A percentile compares a stretch with the other conserved stretches of the same genome.
Evolutionary conservation across 2,888 invertebrate species (phyloP).

Genomic region (Syrista parreyssii): DNA sequence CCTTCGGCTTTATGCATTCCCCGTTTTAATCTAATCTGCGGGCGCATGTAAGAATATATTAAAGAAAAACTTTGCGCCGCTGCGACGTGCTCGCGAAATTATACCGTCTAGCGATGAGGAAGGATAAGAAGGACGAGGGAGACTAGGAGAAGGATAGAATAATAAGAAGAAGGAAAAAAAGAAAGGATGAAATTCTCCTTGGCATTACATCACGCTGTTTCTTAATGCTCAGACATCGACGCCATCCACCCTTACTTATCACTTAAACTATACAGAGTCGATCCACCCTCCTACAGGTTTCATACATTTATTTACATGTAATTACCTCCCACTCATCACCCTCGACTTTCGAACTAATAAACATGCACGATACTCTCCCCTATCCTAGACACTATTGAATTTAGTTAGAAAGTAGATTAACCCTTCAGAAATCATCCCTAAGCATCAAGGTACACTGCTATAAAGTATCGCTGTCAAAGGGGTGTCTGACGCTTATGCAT

Average conservation of each 20-base stretch:
- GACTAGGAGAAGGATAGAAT: constrained; percentile 16
- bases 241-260: background rate
- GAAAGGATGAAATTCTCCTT: background rate
- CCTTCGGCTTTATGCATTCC: constrained; percentile 52
- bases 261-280: constrained; percentile 15
- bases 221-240: constrained; percentile 1
- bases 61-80: constrained; percentile 60
- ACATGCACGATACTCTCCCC: constrained; percentile 31
- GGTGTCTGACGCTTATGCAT: too few relatives aligned
- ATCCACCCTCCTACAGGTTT: constrained; percentile 23
- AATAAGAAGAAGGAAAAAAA: background rate
- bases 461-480: too few relatives aligned
- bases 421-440: too few relatives aligned
- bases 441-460: too few relatives aligned
- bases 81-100: constrained; percentile 55
- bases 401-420: too few relatives aligned
- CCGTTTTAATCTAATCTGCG: constrained; percentile 64
- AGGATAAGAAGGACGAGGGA: constrained; percentile 26
- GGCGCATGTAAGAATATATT: constrained; percentile 65
- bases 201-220: background rate
- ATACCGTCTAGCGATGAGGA: constrained; percentile 46
- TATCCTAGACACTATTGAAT: too few relatives aligned
- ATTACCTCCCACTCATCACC: constrained; percentile 34
- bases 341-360: constrained; percentile 40
- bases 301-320: constrained; percentile 57